These are phyloP conservation scores for Phaethornis superciliosus DNA, from an alignment of 2,113 vertebrate genomes.

Conservation along the genomic window DNA sequence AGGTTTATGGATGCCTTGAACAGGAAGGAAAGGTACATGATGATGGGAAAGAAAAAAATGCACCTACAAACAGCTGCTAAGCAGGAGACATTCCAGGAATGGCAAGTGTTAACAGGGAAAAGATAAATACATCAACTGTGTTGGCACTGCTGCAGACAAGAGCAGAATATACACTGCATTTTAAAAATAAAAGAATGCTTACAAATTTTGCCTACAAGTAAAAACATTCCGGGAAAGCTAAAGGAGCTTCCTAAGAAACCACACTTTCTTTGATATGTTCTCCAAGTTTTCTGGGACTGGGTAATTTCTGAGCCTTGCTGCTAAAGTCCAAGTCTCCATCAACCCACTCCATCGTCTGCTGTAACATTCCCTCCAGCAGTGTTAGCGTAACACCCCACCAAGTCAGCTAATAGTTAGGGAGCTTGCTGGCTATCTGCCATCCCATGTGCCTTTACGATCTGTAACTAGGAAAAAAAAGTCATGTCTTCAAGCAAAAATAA, in stretches of 20 bases:
- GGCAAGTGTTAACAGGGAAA: slow-evolving; percentile 38
- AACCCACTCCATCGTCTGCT: not conserved
- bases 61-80: slow-evolving; percentile 61
- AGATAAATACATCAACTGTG: not conserved
- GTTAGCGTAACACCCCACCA: not conserved
- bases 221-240: slow-evolving; percentile 32
- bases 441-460: not conserved
- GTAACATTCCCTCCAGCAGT: not conserved
- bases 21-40: slow-evolving; percentile 67
- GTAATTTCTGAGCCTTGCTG: slow-evolving; percentile 6
- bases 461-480: not conserved
- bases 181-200: slow-evolving; percentile 60
- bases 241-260: slow-evolving; percentile 26
- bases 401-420: not conserved
- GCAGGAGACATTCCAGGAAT: slow-evolving; percentile 40
- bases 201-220: slow-evolving; percentile 52
- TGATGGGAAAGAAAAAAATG: not conserved
- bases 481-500: slow-evolving; percentile 5
- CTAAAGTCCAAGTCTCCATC: not conserved
- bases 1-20: slow-evolving; percentile 68
- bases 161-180: not conserved
- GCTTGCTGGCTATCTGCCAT: not conserved
- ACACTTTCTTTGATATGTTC: slow-evolving; percentile 28
- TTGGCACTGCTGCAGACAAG: slow-evolving; percentile 22
- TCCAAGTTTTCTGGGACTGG: slow-evolving; percentile 26